Conservation (phyloP, 2,113 vertebrate species). For the Pelusios castaneus region DNA sequence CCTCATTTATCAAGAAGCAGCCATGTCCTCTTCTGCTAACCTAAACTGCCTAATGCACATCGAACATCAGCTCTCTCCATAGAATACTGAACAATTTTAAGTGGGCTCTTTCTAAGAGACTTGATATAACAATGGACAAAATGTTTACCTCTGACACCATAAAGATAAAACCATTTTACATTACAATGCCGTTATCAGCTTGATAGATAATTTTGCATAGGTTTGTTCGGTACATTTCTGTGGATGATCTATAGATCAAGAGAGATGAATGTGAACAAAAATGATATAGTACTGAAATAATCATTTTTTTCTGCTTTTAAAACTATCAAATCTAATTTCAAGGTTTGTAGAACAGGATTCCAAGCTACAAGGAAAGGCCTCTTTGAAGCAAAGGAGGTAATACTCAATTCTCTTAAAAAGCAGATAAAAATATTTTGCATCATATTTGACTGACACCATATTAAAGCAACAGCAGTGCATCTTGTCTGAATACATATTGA, state of each 20-base stretch:
- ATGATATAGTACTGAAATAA: neutral
- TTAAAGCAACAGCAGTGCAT: neutral
- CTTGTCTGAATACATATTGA: slow-evolving; percentile 8
- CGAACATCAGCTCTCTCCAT: neutral
- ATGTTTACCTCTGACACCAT: neutral
- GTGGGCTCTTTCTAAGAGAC: neutral
- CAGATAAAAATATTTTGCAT: neutral
- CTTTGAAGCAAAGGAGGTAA: neutral
- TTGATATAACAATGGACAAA: neutral
- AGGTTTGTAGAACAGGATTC: neutral
- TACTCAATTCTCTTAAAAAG: neutral
- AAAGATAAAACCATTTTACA: neutral
- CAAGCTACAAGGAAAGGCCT: neutral
- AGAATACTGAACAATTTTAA: slow-evolving; percentile 30
- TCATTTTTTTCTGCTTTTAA: neutral
- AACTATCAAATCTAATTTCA: neutral
- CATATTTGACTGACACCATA: neutral
- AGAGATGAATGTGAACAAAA: neutral
- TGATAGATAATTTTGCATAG: neutral
- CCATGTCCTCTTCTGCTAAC: slow-evolving; percentile 26
- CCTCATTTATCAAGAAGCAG: slow-evolving; percentile 71
- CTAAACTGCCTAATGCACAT: slow-evolving; percentile 2
- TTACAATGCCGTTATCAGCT: neutral
- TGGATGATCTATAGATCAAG: neutral
- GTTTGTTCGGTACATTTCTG: neutral